These are phyloP conservation scores for Heterodera carotae DNA, from an alignment of 1,140 invertebrate genomes.

Conservation along the genomic window DNA sequence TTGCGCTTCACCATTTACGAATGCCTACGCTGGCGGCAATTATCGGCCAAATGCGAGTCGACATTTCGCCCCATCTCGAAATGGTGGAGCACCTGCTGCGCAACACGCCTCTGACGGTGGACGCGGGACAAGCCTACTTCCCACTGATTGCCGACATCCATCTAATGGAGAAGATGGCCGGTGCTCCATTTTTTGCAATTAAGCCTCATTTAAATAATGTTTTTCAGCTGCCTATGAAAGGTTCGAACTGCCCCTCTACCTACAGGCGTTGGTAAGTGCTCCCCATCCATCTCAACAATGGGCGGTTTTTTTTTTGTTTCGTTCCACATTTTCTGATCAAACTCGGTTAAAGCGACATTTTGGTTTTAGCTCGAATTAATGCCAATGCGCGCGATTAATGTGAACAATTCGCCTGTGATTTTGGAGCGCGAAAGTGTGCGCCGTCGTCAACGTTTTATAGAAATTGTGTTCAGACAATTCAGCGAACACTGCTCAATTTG, in stretches of 20 bases:
- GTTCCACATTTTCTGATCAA: not conserved
- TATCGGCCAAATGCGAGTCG: constrained; percentile 35
- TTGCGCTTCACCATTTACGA: constrained; percentile 27
- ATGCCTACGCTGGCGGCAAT: constrained; percentile 45
- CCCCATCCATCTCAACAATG: not conserved
- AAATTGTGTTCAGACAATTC: constrained; percentile 40
- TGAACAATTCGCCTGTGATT: constrained; percentile 43
- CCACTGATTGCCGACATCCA: constrained; percentile 41
- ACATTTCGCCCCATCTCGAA: constrained; percentile 34
- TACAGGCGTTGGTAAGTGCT: constrained; percentile 32
- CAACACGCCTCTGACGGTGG: constrained; percentile 37
- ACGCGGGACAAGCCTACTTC: constrained; percentile 41
- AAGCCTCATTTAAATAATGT: not conserved
- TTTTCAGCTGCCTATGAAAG: constrained; percentile 39
- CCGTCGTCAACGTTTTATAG: constrained; percentile 31
- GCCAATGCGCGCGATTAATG: constrained; percentile 36
- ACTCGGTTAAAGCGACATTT: not conserved
- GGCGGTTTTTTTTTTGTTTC: too few species aligned
- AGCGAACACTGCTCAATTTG: not conserved
- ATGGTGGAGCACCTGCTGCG: constrained; percentile 35
- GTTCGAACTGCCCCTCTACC: constrained; percentile 29
- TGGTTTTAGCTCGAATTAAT: constrained; percentile 30
- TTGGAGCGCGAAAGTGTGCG: constrained; percentile 29
- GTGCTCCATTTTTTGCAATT: not conserved
- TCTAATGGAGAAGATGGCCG: constrained; percentile 41